These are phyloP conservation scores for Drosophila ambigua DNA, from an alignment of 1,140 invertebrate genomes.

Conservation along the genomic window DNA sequence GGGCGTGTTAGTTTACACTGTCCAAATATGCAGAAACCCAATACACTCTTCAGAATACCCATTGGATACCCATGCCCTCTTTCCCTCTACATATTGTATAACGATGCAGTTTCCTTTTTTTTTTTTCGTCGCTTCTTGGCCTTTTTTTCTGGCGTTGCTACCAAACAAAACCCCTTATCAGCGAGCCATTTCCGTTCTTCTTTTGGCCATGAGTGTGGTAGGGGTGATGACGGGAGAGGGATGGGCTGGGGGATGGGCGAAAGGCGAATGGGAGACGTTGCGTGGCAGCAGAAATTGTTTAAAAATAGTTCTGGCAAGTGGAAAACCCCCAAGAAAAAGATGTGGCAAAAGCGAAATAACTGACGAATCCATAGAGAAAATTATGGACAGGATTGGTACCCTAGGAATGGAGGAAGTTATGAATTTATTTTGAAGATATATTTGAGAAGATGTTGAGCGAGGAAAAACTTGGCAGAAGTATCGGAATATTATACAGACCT, in stretches of 20 bases:
- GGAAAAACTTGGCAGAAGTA: no score
- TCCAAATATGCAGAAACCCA: constrained; percentile 33
- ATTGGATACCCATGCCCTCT: background rate
- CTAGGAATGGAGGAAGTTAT: no score
- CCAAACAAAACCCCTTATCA: constrained; percentile 67
- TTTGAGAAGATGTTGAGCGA: no score
- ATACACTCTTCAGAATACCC: background rate
- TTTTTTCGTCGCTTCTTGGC: background rate
- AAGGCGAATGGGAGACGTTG: background rate
- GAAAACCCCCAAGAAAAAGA: constrained; percentile 47
- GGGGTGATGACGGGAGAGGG: background rate
- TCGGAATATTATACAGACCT: no score
- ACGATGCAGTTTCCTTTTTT: constrained; percentile 33
- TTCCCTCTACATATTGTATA: constrained; percentile 56
- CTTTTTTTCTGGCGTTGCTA: constrained; percentile 33
- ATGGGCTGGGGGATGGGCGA: constrained; percentile 3
- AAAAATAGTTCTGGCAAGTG: constrained; percentile 63
- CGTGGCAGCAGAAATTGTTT: constrained; percentile 62
- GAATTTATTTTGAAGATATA: no score
- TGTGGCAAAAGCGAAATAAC: constrained; percentile 21
- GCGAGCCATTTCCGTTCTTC: constrained; percentile 43
- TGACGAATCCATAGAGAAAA: constrained; percentile 1
- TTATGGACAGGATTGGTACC: background rate
- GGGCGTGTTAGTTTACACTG: constrained; percentile 48
- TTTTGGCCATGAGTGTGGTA: constrained; percentile 51